These are phyloP conservation scores for Sarcophaga subvicina DNA, from an alignment of 2,888 invertebrate species.

Conservation along the genomic window DNA sequence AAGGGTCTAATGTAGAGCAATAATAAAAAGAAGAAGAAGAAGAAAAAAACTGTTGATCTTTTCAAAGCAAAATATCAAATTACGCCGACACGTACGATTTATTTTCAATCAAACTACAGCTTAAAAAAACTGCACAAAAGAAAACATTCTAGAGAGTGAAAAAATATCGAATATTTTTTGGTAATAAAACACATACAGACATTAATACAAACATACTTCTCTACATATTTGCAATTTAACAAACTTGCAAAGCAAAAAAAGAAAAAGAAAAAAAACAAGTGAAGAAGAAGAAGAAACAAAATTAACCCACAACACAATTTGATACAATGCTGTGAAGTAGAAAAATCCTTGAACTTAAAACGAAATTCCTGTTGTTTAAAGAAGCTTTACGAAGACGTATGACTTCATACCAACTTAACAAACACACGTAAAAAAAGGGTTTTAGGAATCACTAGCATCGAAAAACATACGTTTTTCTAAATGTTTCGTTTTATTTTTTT, in stretches of 20 bases:
- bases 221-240: slow-evolving; percentile 17
- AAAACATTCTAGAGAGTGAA: slow-evolving; percentile 7
- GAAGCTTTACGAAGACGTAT: slow-evolving; percentile 41
- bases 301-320: neutral
- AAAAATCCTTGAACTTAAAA: slow-evolving; percentile 78
- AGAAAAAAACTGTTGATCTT: slow-evolving; percentile 73
- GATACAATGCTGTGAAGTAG: slow-evolving; percentile 48
- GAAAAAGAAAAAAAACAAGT: slow-evolving; percentile 10
- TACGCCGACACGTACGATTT: slow-evolving; percentile 74
- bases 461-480: slow-evolving; percentile 58
- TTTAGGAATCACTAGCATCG: slow-evolving; percentile 65
- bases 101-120: slow-evolving; percentile 26
- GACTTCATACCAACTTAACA: slow-evolving; percentile 33
- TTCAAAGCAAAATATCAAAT: slow-evolving; percentile 75
- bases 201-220: neutral
- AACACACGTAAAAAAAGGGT: slow-evolving; percentile 66
- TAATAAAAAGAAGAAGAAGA: slow-evolving; percentile 17
- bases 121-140: neutral
- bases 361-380: slow-evolving; percentile 57
- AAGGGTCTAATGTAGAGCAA: slow-evolving; percentile 36
- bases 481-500: slow-evolving; percentile 35
- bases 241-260: slow-evolving; percentile 23
- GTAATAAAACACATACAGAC: slow-evolving; percentile 40
- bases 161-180: slow-evolving; percentile 61
- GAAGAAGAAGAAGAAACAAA: slow-evolving; percentile 3